Conservation (phyloP, 2,113 vertebrate genomes). For the Mesoclemmys tuberculata region DNA sequence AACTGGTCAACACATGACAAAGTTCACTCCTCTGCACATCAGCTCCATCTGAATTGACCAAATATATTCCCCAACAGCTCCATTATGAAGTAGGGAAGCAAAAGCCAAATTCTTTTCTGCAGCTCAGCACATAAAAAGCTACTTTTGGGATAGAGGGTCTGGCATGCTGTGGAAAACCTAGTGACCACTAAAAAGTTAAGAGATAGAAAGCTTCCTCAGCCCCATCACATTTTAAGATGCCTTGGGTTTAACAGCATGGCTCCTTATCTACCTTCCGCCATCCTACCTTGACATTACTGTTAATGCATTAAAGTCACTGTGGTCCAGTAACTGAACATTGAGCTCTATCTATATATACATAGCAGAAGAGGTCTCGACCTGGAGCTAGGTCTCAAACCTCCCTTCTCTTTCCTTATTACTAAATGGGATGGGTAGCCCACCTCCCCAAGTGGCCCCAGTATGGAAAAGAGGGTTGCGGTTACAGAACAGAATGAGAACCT, state of each 20-base stretch:
- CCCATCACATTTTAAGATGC: background rate
- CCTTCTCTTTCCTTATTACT: background rate
- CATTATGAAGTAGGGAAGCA: background rate
- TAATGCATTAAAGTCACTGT: slow-evolving; percentile 19
- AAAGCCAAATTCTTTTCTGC: slow-evolving; percentile 4
- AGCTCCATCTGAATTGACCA: background rate
- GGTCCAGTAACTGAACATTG: slow-evolving; percentile 15
- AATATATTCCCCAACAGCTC: background rate
- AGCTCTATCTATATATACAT: background rate
- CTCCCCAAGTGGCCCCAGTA: background rate
- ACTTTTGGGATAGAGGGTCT: background rate
- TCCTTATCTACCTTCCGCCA: slow-evolving; percentile 17
- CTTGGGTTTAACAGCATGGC: background rate
- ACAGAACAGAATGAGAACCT: background rate
- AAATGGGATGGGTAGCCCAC: background rate
- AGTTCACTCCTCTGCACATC: background rate
- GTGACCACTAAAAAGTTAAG: background rate
- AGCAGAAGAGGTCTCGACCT: background rate
- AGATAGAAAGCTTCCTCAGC: slow-evolving; percentile 4
- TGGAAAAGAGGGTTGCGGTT: background rate
- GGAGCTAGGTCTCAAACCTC: background rate
- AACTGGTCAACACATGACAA: background rate
- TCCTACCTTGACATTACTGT: background rate
- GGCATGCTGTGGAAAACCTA: slow-evolving; percentile 6
- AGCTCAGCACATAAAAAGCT: background rate